A percentile compares a stretch with the other conserved stretches of the same genome.
Evolutionary conservation across 2,113 vertebrate species (phyloP).

Genomic region (Xiphophorus hellerii): DNA sequence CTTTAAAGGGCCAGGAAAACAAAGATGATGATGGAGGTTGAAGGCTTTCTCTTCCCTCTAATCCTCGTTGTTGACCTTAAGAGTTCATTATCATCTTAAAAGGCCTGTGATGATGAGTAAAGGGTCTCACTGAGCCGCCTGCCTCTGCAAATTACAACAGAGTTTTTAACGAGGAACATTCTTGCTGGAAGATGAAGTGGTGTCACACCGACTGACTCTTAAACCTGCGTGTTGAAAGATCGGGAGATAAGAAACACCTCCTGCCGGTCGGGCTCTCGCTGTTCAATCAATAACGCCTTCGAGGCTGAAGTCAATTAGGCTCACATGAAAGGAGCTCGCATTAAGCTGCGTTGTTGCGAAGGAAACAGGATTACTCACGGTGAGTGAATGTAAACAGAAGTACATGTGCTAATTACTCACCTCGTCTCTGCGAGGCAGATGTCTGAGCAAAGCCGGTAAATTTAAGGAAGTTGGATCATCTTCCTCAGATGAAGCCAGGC

Average conservation of each 20-base stretch:
- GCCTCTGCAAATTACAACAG: background rate
- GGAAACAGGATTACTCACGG: conserved; percentile 33
- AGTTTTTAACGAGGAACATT: conserved; percentile 11
- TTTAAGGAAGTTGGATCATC: conserved; percentile 22
- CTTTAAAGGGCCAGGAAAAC: background rate
- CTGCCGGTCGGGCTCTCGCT: conserved; percentile 3
- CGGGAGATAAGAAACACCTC: conserved; percentile 1
- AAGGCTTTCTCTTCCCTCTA: conserved; percentile 14
- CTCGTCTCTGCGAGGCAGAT: conserved; percentile 1
- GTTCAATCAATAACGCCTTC: conserved; percentile 26
- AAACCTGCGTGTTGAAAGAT: background rate
- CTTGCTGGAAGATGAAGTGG: background rate
- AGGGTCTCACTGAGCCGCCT: background rate
- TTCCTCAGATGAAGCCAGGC: conserved; percentile 14
- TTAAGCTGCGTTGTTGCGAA: conserved; percentile 7
- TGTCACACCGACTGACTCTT: background rate
- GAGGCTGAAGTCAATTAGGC: conserved; percentile 25
- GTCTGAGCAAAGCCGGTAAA: background rate
- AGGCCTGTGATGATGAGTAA: conserved; percentile 10
- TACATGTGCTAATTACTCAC: conserved; percentile 23
- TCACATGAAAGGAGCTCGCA: conserved; percentile 1
- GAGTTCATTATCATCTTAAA: conserved; percentile 14
- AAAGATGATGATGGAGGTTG: conserved; percentile 12
- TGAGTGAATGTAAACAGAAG: conserved; percentile 20
- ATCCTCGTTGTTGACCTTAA: conserved; percentile 18